Evolutionary conservation across 2,797 vertebrate species (phyloP), one percentile per base, ranked within the genome.

Genomic region (Rhyacichthys aspro): DNA sequence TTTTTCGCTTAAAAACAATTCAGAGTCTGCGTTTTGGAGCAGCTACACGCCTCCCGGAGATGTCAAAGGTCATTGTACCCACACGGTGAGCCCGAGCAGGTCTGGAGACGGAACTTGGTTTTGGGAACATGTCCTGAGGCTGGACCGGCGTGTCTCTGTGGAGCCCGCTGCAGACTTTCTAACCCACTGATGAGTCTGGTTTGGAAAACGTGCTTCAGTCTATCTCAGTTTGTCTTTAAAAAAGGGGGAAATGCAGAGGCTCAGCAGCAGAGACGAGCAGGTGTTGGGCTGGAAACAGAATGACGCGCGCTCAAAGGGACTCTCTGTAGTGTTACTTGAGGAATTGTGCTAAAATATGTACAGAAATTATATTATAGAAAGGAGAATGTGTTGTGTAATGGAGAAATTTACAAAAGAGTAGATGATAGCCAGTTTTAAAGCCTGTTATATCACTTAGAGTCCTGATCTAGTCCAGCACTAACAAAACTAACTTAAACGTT

Each of bases 11-110:
- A 2, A 19, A 57, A 48, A 7, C 10, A 32, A 5, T 3, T 11
- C 0, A 0, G 6, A 1, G 11, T 11, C 1, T 32, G 33, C 17
- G 1, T 66, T 47, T 16, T 1, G 3, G 19, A 0, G 9, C 5
- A n/a, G 8, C 15, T 34, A 3, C 28, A 38, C 16, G 15, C 8
- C 38, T 16, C 42, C 19, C 2, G 8, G 41, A 59, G 10, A 36
- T 43, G 78, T 68, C 46, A 59, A 15, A 63, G 34, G 17, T 59
- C 44, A 66, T 11, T 11, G 14, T 16, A 12, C 18, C 14, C 28
- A 23, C 9, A 42, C n/a, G n/a, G n/a, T n/a, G 4, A 7, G 3
- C 17, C 7, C 49, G 48, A 43, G 53, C 11, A 34, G 4, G 60
- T 7, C 38, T 39, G 11, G 9, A 19, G 16, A 10, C 17, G 15